Percentiles rank a stretch among this genome's conserved stretches.
Conservation (phyloP, 2,888 invertebrate species). For the Dynastes hyllus region DNA sequence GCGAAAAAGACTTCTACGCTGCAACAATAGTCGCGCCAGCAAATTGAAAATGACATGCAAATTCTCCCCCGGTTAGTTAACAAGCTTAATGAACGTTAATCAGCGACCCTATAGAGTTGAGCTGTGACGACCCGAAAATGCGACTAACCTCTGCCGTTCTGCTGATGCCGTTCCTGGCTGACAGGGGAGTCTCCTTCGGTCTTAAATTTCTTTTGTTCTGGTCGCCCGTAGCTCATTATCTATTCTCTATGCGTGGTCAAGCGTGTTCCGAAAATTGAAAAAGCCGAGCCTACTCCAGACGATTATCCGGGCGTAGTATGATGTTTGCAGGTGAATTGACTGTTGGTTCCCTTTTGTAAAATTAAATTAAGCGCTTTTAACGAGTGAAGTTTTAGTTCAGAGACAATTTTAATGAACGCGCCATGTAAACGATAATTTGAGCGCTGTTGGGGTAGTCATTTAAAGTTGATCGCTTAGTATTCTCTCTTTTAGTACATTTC, state of each 20-base stretch:
- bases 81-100: slow-evolving; percentile 57
- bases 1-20: neutral
- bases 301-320: slow-evolving; percentile 54
- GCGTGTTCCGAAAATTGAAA: slow-evolving; percentile 60
- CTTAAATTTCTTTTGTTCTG: slow-evolving; percentile 62
- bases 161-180: neutral
- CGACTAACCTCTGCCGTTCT: slow-evolving; percentile 11
- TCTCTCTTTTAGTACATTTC: too few relatives aligned
- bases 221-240: slow-evolving; percentile 59
- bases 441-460: too few relatives aligned
- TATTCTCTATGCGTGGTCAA: slow-evolving; percentile 60
- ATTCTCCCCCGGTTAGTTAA: slow-evolving; percentile 52
- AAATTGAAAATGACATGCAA: slow-evolving; percentile 52
- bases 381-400: neutral
- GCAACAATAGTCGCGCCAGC: slow-evolving; percentile 24
- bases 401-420: neutral
- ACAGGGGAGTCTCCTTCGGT: slow-evolving; percentile 45
- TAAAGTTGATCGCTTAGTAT: too few relatives aligned
- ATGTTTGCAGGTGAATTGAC: slow-evolving; percentile 21
- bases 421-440: neutral
- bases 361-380: slow-evolving; percentile 28
- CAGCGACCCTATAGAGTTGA: slow-evolving; percentile 52
- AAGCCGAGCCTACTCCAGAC: slow-evolving; percentile 60
- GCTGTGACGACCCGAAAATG: slow-evolving; percentile 45
- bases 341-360: neutral